Conservation (phyloP, 2,113 vertebrate species). For the Labeo rohita region DNA sequence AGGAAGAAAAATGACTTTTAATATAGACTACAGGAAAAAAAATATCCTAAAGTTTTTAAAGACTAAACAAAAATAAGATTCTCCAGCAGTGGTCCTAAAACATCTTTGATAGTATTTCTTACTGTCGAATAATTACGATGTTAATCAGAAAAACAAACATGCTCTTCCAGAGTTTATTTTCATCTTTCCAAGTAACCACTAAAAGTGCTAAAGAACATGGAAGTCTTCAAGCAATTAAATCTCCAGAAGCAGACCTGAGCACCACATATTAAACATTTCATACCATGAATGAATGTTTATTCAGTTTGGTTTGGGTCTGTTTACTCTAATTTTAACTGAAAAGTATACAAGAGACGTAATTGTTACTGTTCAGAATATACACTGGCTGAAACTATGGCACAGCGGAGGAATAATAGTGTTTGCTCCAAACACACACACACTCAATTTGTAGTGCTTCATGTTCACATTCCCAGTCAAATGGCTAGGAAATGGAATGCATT, state of each 20-base stretch:
- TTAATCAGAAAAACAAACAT: neutral
- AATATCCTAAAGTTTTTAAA: neutral
- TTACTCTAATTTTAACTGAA: neutral
- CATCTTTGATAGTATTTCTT: neutral
- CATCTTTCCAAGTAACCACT: neutral
- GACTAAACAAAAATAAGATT: neutral
- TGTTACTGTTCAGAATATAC: constrained; percentile 21
- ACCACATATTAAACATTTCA: neutral
- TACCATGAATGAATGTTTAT: neutral
- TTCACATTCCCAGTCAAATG: no score
- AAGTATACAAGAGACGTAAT: neutral
- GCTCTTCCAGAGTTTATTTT: neutral
- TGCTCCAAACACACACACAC: neutral
- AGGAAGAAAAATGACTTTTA: neutral
- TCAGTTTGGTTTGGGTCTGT: neutral
- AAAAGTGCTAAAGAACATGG: neutral
- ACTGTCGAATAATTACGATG: neutral
- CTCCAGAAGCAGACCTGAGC: neutral
- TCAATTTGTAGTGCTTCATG: no score
- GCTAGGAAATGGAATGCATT: no score
- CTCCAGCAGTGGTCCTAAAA: neutral
- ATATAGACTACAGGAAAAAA: neutral
- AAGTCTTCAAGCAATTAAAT: neutral
- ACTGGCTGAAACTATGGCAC: neutral
- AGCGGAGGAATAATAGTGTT: neutral